phyloP scores from a whole-genome alignment of 2,113 vertebrate genomes.

The Recurvirostra avosetta region DNA sequence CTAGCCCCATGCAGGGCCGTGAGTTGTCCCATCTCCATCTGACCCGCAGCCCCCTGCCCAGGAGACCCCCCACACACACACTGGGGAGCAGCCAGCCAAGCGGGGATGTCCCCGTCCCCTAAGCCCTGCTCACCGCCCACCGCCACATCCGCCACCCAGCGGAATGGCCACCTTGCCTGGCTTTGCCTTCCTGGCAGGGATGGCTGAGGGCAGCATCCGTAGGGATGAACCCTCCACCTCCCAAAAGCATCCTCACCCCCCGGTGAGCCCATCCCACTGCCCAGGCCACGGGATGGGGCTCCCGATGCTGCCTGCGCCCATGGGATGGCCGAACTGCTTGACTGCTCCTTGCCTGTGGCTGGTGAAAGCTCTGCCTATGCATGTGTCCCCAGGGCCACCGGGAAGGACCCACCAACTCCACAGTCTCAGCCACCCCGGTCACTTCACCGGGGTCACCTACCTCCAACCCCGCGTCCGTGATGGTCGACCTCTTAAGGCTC shows the following conservation, averaged over 20 bases:
- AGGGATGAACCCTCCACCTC: too few relatives aligned
- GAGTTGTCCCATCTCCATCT: not conserved
- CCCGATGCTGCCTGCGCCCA: fast-evolving
- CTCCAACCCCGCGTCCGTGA: slow-evolving; percentile 96
- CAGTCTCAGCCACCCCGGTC: fast-evolving
- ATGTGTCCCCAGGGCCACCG: fast-evolving
- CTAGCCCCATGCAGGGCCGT: not conserved
- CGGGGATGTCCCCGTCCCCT: fast-evolving
- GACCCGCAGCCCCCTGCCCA: not conserved
- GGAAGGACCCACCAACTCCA: not conserved
- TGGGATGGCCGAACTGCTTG: not conserved
- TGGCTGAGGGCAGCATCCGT: not conserved
- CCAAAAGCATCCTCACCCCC: fast-evolving
- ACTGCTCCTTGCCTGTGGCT: not conserved
- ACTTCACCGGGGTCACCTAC: slow-evolving; percentile 64
- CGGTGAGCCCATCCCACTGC: not conserved
- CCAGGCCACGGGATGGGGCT: not conserved
- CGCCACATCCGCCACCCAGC: fast-evolving
- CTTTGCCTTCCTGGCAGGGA: not conserved
- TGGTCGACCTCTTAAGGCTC: slow-evolving; percentile 97
- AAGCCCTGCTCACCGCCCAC: not conserved
- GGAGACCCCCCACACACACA: too few relatives aligned
- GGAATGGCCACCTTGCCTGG: fast-evolving
- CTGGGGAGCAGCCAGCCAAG: not conserved
- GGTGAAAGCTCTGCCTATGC: fast-evolving